These are phyloP conservation scores for Sceliomorpha sp. DNA, from an alignment of 2,888 invertebrate genomes.

Conservation along the genomic window DNA sequence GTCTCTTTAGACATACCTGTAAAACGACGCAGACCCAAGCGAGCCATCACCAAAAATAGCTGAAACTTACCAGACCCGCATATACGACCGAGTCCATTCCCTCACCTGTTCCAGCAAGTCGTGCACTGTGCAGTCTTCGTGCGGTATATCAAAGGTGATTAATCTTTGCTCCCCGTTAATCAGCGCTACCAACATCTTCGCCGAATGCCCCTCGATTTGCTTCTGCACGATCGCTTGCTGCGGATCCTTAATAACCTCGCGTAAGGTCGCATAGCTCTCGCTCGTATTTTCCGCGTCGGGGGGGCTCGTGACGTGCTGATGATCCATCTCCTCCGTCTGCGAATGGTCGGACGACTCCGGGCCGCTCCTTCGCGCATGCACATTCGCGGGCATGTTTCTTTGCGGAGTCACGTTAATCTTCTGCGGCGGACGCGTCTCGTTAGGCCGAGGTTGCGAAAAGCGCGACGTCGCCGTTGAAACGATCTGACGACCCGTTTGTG, in stretches of 20 bases:
- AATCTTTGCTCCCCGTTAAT: constrained; percentile 90
- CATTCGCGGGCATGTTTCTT: background rate
- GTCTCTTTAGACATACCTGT: too few relatives aligned
- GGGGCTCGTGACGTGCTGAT: background rate
- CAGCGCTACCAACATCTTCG: constrained; percentile 89
- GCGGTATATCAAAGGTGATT: constrained; percentile 90
- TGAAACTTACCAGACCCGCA: too few relatives aligned
- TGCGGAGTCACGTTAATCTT: too few relatives aligned
- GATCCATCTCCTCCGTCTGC: constrained; percentile 54
- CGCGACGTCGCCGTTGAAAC: too few relatives aligned
- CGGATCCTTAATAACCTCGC: constrained; percentile 73
- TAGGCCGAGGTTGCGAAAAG: constrained; percentile 17
- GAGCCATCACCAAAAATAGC: too few relatives aligned
- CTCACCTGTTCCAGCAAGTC: constrained; percentile 89
- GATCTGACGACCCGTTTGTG: too few relatives aligned
- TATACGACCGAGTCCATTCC: too few relatives aligned
- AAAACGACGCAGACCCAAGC: too few relatives aligned
- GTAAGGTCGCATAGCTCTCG: constrained; percentile 69
- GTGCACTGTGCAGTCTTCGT: constrained; percentile 90
- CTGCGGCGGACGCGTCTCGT: too few relatives aligned
- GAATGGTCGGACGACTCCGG: constrained; percentile 40
- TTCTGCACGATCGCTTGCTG: constrained; percentile 71
- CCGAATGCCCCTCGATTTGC: constrained; percentile 82
- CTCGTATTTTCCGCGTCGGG: constrained; percentile 60
- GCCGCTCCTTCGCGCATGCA: constrained; percentile 28